These are phyloP conservation scores for Sarcophaga caerulescens DNA, from an alignment of 2,888 invertebrate species.

Conservation along the genomic window DNA sequence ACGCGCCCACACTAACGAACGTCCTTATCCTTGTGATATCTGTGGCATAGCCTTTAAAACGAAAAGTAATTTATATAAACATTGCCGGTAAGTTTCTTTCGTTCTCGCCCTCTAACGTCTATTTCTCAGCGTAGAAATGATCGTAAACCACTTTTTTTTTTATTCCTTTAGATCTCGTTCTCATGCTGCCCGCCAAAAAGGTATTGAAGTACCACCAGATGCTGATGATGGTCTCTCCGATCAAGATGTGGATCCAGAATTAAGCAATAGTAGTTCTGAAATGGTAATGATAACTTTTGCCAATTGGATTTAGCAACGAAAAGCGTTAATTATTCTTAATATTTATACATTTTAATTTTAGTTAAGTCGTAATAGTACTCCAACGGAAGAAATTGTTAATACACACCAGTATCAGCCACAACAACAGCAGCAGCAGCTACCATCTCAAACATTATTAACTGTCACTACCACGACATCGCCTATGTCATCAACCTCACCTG, in stretches of 20 bases:
- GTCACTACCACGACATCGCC: slow-evolving; percentile 71
- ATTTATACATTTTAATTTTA: slow-evolving; percentile 59
- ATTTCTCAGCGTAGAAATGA: not conserved
- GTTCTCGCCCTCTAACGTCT: not conserved
- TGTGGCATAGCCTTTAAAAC: slow-evolving; percentile 97
- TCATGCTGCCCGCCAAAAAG: slow-evolving; percentile 86
- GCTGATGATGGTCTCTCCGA: slow-evolving; percentile 85
- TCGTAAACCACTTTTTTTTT: not conserved
- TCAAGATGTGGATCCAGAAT: slow-evolving; percentile 83
- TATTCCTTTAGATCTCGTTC: slow-evolving; percentile 84
- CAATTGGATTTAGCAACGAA: not conserved
- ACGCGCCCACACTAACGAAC: slow-evolving; percentile 95
- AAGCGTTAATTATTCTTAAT: not conserved
- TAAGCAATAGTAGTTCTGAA: slow-evolving; percentile 81
- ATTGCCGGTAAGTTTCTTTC: slow-evolving; percentile 83
- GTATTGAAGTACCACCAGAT: slow-evolving; percentile 82
- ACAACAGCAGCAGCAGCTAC: slow-evolving; percentile 12
- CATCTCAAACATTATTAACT: slow-evolving; percentile 35
- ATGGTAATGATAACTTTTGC: slow-evolving; percentile 71
- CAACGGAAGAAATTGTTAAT: slow-evolving; percentile 77
- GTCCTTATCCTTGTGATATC: slow-evolving; percentile 93
- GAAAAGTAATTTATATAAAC: slow-evolving; percentile 95
- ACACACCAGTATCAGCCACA: slow-evolving; percentile 17
- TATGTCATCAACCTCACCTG: slow-evolving; percentile 74
- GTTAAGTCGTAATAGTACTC: slow-evolving; percentile 80